Base-by-base conservation (phyloP, 92 coral and sea anemone species). In the Isaurus tuberculatus region DNA sequence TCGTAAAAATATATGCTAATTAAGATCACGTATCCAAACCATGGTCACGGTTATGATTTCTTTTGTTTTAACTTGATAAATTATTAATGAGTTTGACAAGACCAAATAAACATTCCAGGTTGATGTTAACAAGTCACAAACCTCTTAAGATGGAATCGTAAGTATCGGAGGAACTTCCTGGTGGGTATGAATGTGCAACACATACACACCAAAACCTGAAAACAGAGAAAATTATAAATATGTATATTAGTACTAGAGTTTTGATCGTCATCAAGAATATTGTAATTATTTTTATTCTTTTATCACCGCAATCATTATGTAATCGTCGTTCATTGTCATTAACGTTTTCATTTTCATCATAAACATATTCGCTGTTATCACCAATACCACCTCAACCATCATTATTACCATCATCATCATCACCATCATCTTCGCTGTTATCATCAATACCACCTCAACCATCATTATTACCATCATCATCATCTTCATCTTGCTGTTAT, bases 111-210 rank as follows among this genome's bases (percentile, higher is more conserved):
- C n/a, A n/a, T n/a, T n/a, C n/a, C n/a, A n/a, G n/a, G n/a, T n/a
- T n/a, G n/a, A n/a, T n/a, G n/a, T n/a, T n/a, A n/a, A n/a, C n/a
- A 13, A 40, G 11, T 1, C 46, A 40, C 46, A 77, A 79, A 96
- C 99, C 99, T 92, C 85, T 91, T 95, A 69, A 97, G 63, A 82
- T 94, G 98, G 25, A 90, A 88, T 68, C 99, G 85, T 57, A 97
- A 80, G 70, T 97, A 94, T 48, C 99, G 85, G 22, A 97, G 91
- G 68, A 94, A 94, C 85, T 97, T 97, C 86, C 99, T 90, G 4
- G 98, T 73, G 26, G 99, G 99, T 37, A 97, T 87, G 74, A 97
- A 97, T 10, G 99, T 97, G 55, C 99, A 97, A 53, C 99, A 97
- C 99, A 97, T 94, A 66, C 99, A 97, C 17, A 97, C 98, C 72